Base-by-base conservation (phyloP, 1,140 invertebrate genomes). In the Propsilocerus akamusi region DNA sequence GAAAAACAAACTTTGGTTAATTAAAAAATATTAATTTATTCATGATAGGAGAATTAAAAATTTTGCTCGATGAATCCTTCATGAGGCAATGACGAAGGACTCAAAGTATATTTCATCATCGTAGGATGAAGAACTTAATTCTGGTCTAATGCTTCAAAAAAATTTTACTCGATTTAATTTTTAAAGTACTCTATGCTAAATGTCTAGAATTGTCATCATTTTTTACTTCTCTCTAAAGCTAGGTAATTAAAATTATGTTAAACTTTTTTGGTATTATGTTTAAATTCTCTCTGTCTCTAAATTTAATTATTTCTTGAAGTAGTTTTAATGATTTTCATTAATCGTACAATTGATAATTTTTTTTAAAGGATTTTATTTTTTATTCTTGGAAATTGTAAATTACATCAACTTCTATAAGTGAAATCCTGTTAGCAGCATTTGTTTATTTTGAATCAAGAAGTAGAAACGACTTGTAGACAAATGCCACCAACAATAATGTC, bases 131-230 rank as follows among this genome's bases (percentile, higher is more conserved):
- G 2, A 11, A 17, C 22, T 41, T 20, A 17, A 14, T 41, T 41
- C 22, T 37, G 3, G 2, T n/a, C 12, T 41, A 10, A 41, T 41
- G 14, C n/a, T 37, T 37, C 32, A 37, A 30, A 11, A 30, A 30
- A 30, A 11, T 30, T 34, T 5, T 37, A n/a, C n/a, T n/a, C n/a
- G n/a, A n/a, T n/a, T n/a, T n/a, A n/a, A n/a, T n/a, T 37, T 7
- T 37, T 37, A 7, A 7, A 17, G n/a, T 41, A 41, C 22, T 5
- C 34, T 41, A 41, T 41, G 14, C 34, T 41, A 41, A 41, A 41
- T 41, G 34, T 41, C 34, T 41, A 41, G 34, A 41, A 41, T 41
- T 41, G 34, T 41, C 34, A 41, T 41, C 34, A 41, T 17, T 41
- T 41, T n/a, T n/a, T n/a, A n/a, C n/a, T n/a, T n/a, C n/a, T 41